Evolutionary conservation across 2,113 vertebrate species (phyloP).

Genomic region (Chascanopsetta lugubris): DNA sequence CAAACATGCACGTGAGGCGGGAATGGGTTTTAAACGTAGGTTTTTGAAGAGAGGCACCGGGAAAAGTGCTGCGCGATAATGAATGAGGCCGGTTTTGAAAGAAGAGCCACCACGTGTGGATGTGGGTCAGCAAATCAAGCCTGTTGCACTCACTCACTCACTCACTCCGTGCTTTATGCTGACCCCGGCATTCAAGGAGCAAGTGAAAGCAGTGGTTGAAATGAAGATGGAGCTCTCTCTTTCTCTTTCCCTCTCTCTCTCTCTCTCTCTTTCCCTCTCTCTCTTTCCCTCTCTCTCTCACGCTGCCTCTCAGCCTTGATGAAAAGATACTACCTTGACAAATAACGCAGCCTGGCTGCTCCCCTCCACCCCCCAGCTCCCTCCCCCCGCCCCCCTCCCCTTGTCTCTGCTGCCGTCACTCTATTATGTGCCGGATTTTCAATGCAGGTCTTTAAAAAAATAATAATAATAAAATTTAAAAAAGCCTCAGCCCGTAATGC

Average conservation of each 20-base stretch:
- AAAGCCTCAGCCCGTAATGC: slow-evolving; percentile 40
- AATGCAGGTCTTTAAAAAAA: slow-evolving; percentile 58
- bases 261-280: slow-evolving; percentile 35
- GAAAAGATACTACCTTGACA: slow-evolving; percentile 68
- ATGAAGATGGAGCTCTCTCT: slow-evolving; percentile 50
- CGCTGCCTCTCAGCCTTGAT: slow-evolving; percentile 37
- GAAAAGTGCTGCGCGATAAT: neutral
- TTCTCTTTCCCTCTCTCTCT: slow-evolving; percentile 49
- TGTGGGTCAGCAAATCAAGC: slow-evolving; percentile 39
- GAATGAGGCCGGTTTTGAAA: slow-evolving; percentile 16
- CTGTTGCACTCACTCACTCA: slow-evolving; percentile 54
- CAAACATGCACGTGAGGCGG: too few relatives aligned
- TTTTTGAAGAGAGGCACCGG: neutral
- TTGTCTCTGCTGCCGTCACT: slow-evolving; percentile 56
- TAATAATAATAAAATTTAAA: too few relatives aligned
- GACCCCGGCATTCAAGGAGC: slow-evolving; percentile 55
- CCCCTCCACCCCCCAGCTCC: too few relatives aligned
- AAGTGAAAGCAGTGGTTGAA: slow-evolving; percentile 54
- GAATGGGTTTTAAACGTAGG: too few relatives aligned
- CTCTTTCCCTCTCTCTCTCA: slow-evolving; percentile 49
- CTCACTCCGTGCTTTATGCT: slow-evolving; percentile 45
- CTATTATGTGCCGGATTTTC: slow-evolving; percentile 49
- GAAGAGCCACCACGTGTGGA: slow-evolving; percentile 21
- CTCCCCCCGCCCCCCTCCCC: too few relatives aligned
- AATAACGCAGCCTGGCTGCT: slow-evolving; percentile 52